Evolutionary conservation across 2,888 invertebrate species (phyloP).

Genomic region (Priocnemis perturbator): DNA sequence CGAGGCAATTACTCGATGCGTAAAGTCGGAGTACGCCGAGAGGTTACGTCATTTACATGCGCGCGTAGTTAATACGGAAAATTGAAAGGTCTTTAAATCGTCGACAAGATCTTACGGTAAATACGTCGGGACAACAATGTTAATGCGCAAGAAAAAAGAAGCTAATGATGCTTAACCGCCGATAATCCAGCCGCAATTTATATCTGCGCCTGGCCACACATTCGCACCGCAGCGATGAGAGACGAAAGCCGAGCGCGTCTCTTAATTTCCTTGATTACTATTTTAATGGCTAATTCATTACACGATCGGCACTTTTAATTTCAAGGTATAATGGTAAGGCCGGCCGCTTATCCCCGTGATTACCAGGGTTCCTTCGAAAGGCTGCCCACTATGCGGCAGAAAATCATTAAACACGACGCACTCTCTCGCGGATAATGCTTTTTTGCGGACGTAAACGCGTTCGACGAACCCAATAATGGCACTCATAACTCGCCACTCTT

Average conservation of each 20-base stretch:
- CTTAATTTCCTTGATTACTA: too few species aligned
- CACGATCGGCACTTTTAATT: too few species aligned
- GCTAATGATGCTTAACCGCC: too few species aligned
- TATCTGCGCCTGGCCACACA: background rate
- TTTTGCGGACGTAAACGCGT: conserved; percentile 16
- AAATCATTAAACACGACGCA: conserved; percentile 7
- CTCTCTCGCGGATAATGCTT: conserved; percentile 16
- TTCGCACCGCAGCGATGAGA: background rate
- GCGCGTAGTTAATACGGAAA: background rate
- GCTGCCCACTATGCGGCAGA: conserved; percentile 5
- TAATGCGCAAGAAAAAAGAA: too few species aligned
- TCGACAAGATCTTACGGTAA: too few species aligned
- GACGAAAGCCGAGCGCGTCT: too few species aligned
- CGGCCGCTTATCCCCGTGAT: conserved; percentile 11
- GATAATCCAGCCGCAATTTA: too few species aligned
- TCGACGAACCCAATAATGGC: conserved; percentile 48
- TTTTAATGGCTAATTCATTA: too few species aligned
- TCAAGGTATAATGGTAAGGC: too few species aligned
- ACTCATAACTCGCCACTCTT: conserved; percentile 35
- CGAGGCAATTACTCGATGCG: background rate
- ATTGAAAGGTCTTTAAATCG: too few species aligned
- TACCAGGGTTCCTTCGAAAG: background rate
- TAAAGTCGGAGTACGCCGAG: background rate
- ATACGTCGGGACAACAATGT: too few species aligned
- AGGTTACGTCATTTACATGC: background rate